Conservation (phyloP, 2,113 vertebrate genomes). For the Anhinga rufa region DNA sequence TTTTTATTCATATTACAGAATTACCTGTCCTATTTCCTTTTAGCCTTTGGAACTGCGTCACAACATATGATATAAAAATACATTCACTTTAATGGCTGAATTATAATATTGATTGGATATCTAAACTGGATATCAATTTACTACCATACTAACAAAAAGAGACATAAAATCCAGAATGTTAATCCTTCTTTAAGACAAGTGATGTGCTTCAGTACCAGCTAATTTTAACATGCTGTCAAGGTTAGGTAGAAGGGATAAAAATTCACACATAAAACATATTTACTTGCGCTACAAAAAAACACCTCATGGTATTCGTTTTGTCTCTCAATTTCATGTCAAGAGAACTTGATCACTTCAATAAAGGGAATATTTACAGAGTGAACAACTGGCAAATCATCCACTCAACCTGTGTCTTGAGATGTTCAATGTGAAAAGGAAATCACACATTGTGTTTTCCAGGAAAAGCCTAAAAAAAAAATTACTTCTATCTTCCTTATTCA, state of each 20-base stretch:
- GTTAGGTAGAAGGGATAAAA: background rate
- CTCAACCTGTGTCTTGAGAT: background rate
- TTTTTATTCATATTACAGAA: background rate
- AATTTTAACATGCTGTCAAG: background rate
- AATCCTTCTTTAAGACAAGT: background rate
- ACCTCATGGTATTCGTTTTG: background rate
- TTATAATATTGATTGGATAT: background rate
- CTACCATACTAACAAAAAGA: background rate
- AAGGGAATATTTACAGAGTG: slow-evolving; percentile 7
- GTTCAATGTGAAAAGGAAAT: background rate
- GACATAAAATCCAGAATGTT: background rate
- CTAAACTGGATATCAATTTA: background rate
- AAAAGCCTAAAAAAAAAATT: background rate
- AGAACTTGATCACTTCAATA: slow-evolving; percentile 15
- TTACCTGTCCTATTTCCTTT: background rate
- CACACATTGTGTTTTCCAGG: background rate
- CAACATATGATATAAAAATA: background rate
- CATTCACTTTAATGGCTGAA: background rate
- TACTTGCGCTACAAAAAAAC: background rate
- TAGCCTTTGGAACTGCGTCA: background rate
- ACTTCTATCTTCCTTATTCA: background rate
- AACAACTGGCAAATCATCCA: slow-evolving; percentile 20
- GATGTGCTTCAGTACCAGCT: background rate
- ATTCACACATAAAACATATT: background rate
- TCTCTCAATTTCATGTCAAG: background rate